Conservation (phyloP, 2,888 invertebrate species). For the Blastobasis adustella region DNA sequence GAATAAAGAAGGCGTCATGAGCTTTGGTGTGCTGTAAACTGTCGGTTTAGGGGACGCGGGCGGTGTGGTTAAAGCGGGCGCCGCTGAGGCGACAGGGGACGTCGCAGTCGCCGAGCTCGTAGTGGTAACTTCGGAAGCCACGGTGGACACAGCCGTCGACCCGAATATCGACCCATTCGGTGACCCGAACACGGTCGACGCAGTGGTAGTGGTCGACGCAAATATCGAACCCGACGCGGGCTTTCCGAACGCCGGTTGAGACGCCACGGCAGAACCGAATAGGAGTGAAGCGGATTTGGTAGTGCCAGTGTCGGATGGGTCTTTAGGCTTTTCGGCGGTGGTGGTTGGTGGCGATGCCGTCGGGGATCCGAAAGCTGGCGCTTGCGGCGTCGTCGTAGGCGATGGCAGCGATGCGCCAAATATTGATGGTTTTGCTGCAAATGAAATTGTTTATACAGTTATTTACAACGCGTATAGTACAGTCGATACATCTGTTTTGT, state of each 20-base stretch:
- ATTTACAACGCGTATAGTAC: too few species aligned
- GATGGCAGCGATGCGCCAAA: conserved; percentile 15
- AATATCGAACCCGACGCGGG: conserved; percentile 21
- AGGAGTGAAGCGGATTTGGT: conserved; percentile 28
- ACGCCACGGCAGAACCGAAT: conserved; percentile 34
- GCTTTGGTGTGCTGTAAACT: conserved; percentile 22
- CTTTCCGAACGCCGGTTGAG: conserved; percentile 17
- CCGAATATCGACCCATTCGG: conserved; percentile 25
- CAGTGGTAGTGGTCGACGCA: conserved; percentile 17
- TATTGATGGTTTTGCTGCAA: conserved; percentile 30
- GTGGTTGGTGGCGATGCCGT: conserved; percentile 5
- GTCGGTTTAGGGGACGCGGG: conserved; percentile 23
- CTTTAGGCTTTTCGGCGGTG: conserved; percentile 17
- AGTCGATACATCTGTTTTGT: too few species aligned
- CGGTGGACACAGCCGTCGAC: conserved; percentile 14
- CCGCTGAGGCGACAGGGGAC: conserved; percentile 2
- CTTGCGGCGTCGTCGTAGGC: conserved; percentile 1
- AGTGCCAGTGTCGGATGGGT: conserved; percentile 15
- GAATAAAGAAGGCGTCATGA: conserved; percentile 26
- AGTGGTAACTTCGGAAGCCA: conserved; percentile 8
- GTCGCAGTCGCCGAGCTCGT: conserved; percentile 14
- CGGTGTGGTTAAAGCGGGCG: conserved; percentile 20
- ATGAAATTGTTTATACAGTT: not conserved
- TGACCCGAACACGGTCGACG: conserved; percentile 16
- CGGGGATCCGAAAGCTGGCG: conserved; percentile 6